Conservation (phyloP, 2,888 invertebrate species). For the Nezara viridula region DNA sequence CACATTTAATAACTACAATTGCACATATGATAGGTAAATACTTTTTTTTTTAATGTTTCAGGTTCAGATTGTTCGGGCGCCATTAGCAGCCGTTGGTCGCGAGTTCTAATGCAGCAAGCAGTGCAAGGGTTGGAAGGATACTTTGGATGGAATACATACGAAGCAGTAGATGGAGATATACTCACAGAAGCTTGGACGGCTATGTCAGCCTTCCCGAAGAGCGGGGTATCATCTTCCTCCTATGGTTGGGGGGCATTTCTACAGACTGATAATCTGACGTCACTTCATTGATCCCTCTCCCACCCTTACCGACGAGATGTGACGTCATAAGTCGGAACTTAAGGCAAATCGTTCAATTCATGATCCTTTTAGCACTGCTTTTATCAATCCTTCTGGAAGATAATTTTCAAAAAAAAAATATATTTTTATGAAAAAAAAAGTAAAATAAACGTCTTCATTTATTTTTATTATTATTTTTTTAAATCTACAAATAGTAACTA, state of each 20-base stretch:
- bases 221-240: neutral
- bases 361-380: conserved; percentile 13
- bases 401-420: neutral
- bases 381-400: neutral
- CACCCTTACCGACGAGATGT: neutral
- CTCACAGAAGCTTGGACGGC: conserved; percentile 21
- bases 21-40: neutral
- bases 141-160: neutral
- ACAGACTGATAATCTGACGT: conserved; percentile 32
- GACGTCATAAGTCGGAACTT: conserved; percentile 10
- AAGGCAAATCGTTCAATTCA: neutral
- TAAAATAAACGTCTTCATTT: neutral
- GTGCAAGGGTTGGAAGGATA: neutral
- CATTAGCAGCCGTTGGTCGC: neutral
- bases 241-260: neutral
- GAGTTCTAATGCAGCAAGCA: neutral
- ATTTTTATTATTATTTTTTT: neutral
- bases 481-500: neutral
- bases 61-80: neutral
- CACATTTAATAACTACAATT: neutral
- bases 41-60: neutral
- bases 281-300: conserved; percentile 42
- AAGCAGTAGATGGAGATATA: neutral
- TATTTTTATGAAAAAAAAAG: neutral
- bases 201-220: conserved; percentile 27